Conservation (phyloP, 1,140 invertebrate genomes). For the Ooceraea biroi region DNA sequence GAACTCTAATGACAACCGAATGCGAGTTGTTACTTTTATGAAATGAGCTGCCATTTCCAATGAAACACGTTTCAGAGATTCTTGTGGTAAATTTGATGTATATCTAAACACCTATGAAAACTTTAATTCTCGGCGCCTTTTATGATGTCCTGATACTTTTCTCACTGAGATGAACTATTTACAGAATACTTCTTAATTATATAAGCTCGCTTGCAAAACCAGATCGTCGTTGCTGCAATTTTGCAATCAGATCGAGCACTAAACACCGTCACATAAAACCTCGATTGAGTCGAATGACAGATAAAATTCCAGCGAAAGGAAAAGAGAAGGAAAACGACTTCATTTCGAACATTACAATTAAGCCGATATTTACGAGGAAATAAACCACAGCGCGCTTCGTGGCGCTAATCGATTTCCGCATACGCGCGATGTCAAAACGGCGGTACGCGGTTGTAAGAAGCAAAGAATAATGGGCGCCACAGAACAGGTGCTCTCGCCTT, state of each 20-base stretch:
- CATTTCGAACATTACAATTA: conserved; percentile 41
- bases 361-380: conserved; percentile 51
- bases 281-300: not conserved
- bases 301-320: not conserved
- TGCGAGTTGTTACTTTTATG: not conserved
- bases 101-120: not conserved
- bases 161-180: not conserved
- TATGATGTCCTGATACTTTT: not conserved
- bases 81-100: not conserved
- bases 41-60: not conserved
- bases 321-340: conserved; percentile 15
- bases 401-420: conserved; percentile 42
- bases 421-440: conserved; percentile 41
- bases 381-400: conserved; percentile 28
- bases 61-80: not conserved
- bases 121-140: not conserved
- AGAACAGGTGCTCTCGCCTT: conserved; percentile 47
- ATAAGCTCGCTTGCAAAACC: not conserved
- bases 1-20: not conserved
- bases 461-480: conserved; percentile 33
- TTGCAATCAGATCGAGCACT: conserved; percentile 18
- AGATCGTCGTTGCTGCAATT: not conserved
- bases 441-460: conserved; percentile 29
- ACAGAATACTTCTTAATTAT: not conserved
- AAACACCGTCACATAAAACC: not conserved